These are phyloP conservation scores for Acanthurus lineatus DNA, from an alignment of 2,797 vertebrate genomes.

Conservation along the genomic window DNA sequence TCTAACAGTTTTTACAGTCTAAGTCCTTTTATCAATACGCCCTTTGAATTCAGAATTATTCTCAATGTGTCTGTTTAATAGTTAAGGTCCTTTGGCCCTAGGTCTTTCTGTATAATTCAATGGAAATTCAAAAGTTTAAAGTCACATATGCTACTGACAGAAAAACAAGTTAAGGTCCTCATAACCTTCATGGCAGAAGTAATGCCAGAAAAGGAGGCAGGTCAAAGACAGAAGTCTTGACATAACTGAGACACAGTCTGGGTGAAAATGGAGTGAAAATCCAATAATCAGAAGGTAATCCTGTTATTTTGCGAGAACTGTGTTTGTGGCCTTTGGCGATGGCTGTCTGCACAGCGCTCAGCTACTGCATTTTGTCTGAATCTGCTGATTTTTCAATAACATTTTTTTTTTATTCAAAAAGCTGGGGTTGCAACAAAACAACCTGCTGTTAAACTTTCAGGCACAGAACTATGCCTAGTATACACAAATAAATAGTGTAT, in stretches of 20 bases:
- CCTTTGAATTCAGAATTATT: background rate
- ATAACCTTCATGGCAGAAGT: slow-evolving; percentile 11
- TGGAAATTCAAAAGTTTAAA: slow-evolving; percentile 12
- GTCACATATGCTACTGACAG: slow-evolving; percentile 1
- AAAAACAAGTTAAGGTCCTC: background rate
- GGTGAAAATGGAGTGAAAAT: slow-evolving; percentile 17
- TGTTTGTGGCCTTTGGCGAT: slow-evolving; percentile 19
- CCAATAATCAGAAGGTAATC: slow-evolving; percentile 52
- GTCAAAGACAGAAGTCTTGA: slow-evolving; percentile 28
- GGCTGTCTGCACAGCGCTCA: slow-evolving; percentile 10
- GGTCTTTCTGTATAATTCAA: slow-evolving; percentile 12
- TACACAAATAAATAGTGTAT: background rate
- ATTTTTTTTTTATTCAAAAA: slow-evolving; percentile 2
- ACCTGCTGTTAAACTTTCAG: slow-evolving; percentile 1
- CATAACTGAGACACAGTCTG: slow-evolving; percentile 21
- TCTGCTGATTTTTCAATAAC: slow-evolving; percentile 5
- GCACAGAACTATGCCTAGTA: background rate
- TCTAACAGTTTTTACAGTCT: slow-evolving; percentile 8
- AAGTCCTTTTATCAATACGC: background rate
- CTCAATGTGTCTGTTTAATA: background rate
- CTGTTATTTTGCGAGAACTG: slow-evolving; percentile 42
- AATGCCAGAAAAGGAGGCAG: slow-evolving; percentile 15
- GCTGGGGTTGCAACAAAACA: slow-evolving; percentile 3
- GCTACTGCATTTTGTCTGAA: background rate
- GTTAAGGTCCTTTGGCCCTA: background rate